phyloP scores from a whole-genome alignment of 2,797 vertebrate genomes.

The Meriones psammophilus region DNA sequence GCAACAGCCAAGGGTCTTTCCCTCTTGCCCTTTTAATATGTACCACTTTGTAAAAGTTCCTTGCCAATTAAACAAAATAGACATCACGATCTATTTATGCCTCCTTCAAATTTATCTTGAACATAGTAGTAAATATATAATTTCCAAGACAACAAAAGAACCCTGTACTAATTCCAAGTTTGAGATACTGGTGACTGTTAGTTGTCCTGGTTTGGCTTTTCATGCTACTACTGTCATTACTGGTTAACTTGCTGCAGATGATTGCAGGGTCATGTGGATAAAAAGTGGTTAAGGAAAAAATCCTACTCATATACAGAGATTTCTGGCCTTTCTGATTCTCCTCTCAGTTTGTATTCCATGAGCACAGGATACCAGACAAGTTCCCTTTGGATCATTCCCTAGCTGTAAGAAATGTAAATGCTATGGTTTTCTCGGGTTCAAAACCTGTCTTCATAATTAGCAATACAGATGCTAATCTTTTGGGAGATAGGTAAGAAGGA shows the following conservation, averaged over 20 bases:
- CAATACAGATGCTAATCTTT: neutral
- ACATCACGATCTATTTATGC: constrained; percentile 35
- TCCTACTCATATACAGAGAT: neutral
- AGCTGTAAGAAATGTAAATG: neutral
- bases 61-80: constrained; percentile 26
- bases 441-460: neutral
- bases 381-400: neutral
- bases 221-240: neutral
- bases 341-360: neutral
- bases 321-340: neutral
- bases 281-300: neutral
- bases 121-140: neutral
- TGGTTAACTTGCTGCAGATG: neutral
- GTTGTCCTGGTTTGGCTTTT: neutral
- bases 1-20: neutral
- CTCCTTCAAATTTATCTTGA: constrained; percentile 34
- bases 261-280: neutral
- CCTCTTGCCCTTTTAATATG: neutral
- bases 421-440: neutral
- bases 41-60: neutral
- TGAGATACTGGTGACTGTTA: neutral
- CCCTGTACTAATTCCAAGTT: neutral
- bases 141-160: neutral
- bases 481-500: neutral
- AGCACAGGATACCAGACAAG: neutral